Percentiles rank a stretch among this genome's conserved stretches.
Evolutionary conservation across 2,888 invertebrate species (phyloP).

Genomic region (Belgica antarctica): DNA sequence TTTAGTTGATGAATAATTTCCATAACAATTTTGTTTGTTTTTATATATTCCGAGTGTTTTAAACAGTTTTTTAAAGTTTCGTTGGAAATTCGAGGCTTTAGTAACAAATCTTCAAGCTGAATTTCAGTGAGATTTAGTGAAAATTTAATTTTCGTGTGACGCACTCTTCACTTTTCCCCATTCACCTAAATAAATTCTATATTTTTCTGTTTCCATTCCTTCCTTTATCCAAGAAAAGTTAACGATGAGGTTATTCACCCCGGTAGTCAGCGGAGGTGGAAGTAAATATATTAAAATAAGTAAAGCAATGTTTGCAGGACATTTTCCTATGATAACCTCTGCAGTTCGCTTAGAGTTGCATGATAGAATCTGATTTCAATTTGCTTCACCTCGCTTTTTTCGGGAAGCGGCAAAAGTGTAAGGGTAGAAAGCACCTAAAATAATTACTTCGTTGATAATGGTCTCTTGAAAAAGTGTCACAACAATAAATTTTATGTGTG

Average conservation of each 20-base stretch:
- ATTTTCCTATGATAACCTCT: no score
- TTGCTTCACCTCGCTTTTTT: no score
- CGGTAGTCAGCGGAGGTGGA: no score
- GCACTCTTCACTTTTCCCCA: no score
- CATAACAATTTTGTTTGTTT: conserved; percentile 11
- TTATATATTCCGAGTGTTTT: neutral
- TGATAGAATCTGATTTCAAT: conserved; percentile 15
- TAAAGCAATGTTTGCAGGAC: no score
- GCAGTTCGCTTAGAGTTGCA: neutral
- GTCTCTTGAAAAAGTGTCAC: conserved; percentile 22
- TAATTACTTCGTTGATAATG: conserved; percentile 21
- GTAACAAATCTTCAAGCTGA: no score
- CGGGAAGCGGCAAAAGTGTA: neutral
- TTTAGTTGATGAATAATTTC: conserved; percentile 4
- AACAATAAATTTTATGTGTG: conserved; percentile 16
- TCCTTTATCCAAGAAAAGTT: neutral
- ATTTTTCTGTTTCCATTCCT: neutral
- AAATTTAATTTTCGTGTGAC: no score
- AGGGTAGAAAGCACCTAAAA: no score
- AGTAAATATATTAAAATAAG: conserved; percentile 11
- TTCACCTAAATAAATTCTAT: conserved; percentile 11
- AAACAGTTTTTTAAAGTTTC: no score
- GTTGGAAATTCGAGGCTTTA: no score
- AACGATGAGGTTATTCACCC: neutral
- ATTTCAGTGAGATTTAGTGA: no score